Base-by-base conservation (phyloP, 2,888 invertebrate species). In the Dolomedes plantarius region DNA sequence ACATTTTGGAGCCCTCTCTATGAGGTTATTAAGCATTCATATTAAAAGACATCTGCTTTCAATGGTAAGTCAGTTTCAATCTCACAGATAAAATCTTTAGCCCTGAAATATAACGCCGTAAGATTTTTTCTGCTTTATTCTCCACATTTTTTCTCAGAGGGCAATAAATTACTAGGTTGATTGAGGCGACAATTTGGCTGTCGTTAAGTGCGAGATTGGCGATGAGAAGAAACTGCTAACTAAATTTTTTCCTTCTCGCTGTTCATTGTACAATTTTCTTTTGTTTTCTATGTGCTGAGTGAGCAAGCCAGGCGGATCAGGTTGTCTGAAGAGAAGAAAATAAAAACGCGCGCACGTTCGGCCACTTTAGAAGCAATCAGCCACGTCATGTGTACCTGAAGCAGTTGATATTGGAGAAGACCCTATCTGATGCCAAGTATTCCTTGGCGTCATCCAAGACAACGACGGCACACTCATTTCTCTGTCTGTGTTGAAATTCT, bases 351-450 rank as follows among this genome's bases (percentile, higher is more conserved):
- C n/a, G n/a, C n/a, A 76, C 67, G 46, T 41, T 77, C 77, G 78
- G 78, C 79, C 79, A 79, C 79, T 79, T 79, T 79, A 64, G 65
- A 65, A 79, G 65, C 79, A 79, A 79, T 79, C 79, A 79, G 79
- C 72, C 79, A 65, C 72, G 77, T 77, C 69, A 69, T 68, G 31
- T 46, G 68, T 56, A 77, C 77, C 69, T 77, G 69, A 77, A 56
- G 69, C 27, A 72, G 78, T 69, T 64, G 78, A 78, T 31, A 79
- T 39, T 29, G 46, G 79, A 79, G 79, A 72, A 72, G 39, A 5
- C 72, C 46, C 39, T 16, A 31, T 41, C 41, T 36, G 72, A 65
- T 72, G 79, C 79, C 79, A 79, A 79, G 46, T 79, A 79, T 79
- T 79, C 56, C 65, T 62, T 72, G 79, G 72, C 79, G 72, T 69